These are phyloP conservation scores for Shargacucullia verbasci DNA, from an alignment of 2,888 invertebrate species.

Conservation along the genomic window DNA sequence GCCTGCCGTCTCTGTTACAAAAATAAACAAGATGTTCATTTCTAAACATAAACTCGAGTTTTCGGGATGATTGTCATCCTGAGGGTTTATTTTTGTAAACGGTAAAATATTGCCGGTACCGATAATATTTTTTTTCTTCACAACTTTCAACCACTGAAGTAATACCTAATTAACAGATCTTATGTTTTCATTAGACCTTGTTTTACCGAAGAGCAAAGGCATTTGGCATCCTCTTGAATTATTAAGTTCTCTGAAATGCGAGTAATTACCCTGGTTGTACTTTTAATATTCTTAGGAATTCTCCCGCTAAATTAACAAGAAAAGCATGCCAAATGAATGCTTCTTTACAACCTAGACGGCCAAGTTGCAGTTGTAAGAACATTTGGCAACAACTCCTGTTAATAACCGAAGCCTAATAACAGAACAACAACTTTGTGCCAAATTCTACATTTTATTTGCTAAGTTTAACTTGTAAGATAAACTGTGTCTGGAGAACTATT, in stretches of 20 bases:
- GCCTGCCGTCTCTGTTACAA: slow-evolving; percentile 94
- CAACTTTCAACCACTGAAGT: no score
- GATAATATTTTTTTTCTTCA: no score
- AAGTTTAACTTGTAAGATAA: slow-evolving; percentile 16
- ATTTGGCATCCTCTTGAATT: neutral
- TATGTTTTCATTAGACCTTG: no score
- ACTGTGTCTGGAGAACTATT: neutral
- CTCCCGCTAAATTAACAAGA: slow-evolving; percentile 4
- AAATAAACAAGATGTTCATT: neutral
- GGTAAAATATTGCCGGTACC: no score
- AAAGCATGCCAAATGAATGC: slow-evolving; percentile 10
- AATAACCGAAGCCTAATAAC: slow-evolving; percentile 27
- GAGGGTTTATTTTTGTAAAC: no score
- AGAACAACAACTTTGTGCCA: slow-evolving; percentile 35
- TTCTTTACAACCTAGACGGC: neutral
- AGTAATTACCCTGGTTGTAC: neutral
- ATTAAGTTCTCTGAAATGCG: neutral
- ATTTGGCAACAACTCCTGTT: slow-evolving; percentile 46
- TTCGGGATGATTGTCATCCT: no score
- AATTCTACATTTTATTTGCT: slow-evolving; percentile 43
- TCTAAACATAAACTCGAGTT: neutral
- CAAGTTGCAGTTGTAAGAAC: slow-evolving; percentile 16
- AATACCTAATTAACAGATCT: no score
- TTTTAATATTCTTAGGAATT: slow-evolving; percentile 8
- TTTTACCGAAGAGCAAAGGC: no score